Percentiles rank a stretch among this genome's conserved stretches.
Evolutionary conservation across 2,113 vertebrate species (phyloP).

Genomic region (Amia ocellicauda): DNA sequence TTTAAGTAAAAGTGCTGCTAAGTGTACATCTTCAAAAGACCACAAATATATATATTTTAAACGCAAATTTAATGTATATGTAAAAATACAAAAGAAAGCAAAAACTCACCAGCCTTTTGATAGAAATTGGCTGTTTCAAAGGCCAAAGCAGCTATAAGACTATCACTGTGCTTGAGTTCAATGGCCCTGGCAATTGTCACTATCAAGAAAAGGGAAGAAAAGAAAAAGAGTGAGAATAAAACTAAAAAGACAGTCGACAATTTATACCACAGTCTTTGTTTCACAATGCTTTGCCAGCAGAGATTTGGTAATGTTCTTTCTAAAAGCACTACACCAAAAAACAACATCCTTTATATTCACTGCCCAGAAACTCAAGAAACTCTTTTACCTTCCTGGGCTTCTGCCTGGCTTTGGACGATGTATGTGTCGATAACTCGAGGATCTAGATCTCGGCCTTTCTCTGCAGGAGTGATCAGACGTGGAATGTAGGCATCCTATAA

Average conservation of each 20-base stretch:
- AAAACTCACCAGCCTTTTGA: conserved; percentile 84
- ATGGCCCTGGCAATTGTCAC: conserved; percentile 97
- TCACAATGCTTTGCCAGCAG: no score
- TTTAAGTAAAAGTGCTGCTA: no score
- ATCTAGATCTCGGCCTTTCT: conserved; percentile 92
- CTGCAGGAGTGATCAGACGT: conserved; percentile 85
- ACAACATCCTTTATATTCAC: no score
- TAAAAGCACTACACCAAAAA: no score
- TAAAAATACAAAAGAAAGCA: no score
- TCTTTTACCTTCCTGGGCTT: conserved; percentile 91
- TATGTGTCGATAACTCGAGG: conserved; percentile 86
- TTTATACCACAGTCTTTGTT: no score
- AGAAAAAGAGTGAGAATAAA: neutral
- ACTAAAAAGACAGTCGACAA: neutral
- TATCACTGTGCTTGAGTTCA: conserved; percentile 89
- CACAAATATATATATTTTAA: no score
- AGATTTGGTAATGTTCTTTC: no score
- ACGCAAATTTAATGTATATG: no score
- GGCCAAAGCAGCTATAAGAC: conserved; percentile 85
- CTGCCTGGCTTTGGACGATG: conserved; percentile 89
- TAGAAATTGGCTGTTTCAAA: conserved; percentile 96
- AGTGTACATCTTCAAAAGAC: no score
- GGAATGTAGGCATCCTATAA: conserved; percentile 83
- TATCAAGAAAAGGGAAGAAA: conserved; percentile 41
- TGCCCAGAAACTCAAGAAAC: neutral